A percentile compares a stretch with the other conserved stretches of the same genome.
Conservation (phyloP, 2,888 invertebrate genomes). For the Tortrix viridana region DNA sequence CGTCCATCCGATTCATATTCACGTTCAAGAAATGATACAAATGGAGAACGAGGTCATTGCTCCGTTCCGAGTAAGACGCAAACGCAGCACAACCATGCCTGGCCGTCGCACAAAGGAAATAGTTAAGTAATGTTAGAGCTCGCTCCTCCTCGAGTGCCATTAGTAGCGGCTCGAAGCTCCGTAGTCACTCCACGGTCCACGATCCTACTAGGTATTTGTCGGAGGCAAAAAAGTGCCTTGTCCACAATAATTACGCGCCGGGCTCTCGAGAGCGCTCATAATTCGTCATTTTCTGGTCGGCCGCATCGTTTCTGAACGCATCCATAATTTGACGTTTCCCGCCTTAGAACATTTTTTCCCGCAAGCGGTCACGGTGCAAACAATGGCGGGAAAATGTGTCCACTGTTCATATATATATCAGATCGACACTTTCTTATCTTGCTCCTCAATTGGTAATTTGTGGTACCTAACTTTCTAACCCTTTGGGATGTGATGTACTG, state of each 20-base stretch:
- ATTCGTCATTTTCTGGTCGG: slow-evolving; percentile 84
- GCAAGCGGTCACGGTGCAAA: slow-evolving; percentile 60
- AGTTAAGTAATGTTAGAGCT: slow-evolving; percentile 76
- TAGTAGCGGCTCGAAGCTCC: slow-evolving; percentile 80
- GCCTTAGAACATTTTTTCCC: slow-evolving; percentile 57
- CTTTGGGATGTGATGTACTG: too few relatives aligned
- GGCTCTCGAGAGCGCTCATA: slow-evolving; percentile 78
- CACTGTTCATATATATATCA: neutral
- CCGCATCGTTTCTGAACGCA: slow-evolving; percentile 77
- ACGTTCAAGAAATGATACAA: slow-evolving; percentile 79
- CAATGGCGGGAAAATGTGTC: slow-evolving; percentile 62
- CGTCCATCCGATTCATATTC: slow-evolving; percentile 80
- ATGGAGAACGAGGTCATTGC: slow-evolving; percentile 77
- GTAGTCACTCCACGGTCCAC: slow-evolving; percentile 79
- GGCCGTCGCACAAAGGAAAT: slow-evolving; percentile 79
- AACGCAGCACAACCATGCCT: slow-evolving; percentile 67
- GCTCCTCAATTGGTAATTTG: too few relatives aligned
- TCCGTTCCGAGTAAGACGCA: slow-evolving; percentile 64
- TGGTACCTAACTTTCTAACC: too few relatives aligned
- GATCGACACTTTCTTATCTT: too few relatives aligned
- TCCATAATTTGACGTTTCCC: slow-evolving; percentile 73
- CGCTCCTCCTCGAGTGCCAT: slow-evolving; percentile 76
- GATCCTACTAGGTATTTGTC: slow-evolving; percentile 82
- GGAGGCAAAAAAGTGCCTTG: slow-evolving; percentile 81
- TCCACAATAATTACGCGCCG: slow-evolving; percentile 84